Evolutionary conservation across 2,113 vertebrate species (phyloP).

Genomic region (Tursiops truncatus): DNA sequence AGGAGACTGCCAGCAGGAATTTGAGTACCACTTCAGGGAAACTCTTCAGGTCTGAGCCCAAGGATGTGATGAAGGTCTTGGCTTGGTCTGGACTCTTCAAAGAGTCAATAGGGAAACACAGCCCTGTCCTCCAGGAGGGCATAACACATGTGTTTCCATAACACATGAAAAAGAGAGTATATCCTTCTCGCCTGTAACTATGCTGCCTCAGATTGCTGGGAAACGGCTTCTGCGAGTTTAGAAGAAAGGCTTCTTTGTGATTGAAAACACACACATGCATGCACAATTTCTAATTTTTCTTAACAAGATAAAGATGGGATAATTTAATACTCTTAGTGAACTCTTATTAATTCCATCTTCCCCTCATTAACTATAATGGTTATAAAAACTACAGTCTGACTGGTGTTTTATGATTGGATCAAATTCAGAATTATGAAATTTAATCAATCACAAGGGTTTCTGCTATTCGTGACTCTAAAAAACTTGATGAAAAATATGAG

Average conservation of each 20-base stretch:
- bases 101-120: neutral
- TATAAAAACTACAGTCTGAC: constrained; percentile 19
- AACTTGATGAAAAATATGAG: neutral
- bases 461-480: neutral
- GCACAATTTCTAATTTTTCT: constrained; percentile 14
- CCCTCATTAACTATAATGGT: neutral
- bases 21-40: neutral
- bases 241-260: neutral
- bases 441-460: neutral
- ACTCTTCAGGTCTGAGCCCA: neutral
- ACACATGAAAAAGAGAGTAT: neutral
- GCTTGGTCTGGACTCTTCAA: neutral
- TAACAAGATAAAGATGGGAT: constrained; percentile 30
- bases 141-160: too few relatives aligned
- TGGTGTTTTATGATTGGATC: constrained; percentile 18
- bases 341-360: neutral
- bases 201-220: neutral
- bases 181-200: neutral
- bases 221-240: neutral
- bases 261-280: neutral
- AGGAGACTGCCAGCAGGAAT: neutral
- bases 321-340: neutral
- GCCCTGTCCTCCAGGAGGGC: neutral
- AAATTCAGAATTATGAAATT: neutral
- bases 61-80: neutral